Evolutionary conservation across 2,888 invertebrate species (phyloP), one percentile per base, ranked within the genome.

Genomic region (Apotomis capreana): DNA sequence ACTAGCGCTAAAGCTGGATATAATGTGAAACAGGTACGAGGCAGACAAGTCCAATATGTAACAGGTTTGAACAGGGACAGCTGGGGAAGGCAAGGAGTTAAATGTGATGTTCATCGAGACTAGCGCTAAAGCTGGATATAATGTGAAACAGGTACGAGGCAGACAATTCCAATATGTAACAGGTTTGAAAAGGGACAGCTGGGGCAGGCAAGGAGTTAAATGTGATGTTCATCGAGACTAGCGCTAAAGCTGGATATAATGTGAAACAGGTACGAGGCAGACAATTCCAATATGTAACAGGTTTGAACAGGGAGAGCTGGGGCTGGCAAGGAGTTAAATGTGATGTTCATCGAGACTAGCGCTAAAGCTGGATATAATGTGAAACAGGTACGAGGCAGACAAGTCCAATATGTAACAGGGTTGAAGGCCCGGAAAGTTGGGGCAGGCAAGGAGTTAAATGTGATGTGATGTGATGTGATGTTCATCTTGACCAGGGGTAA

Each of bases 1-100:
- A 99, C 99, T 80, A 99, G 99, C 94, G 99, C 99, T 84, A 99
- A 99, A 94, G 99, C 99, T 78, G 1, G 15, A 15, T 40, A 99
- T 90, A 99, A 99, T 94, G 99, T 99, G 75, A 99, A 99, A 95
- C 99, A 99, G 95, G 97, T 97, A 46, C 46, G 46, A 3, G 8
- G 46, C 9, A 10, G 15, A 44, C 44, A 44, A 8, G 44, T 44
- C 44, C 55, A 15, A 15, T 15, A 15, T 15, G 15, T 0, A 15
- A 15, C 15, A 57, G 57, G 37, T 57, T 12, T 5, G 57, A 36
- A 37, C 36, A 12, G 57, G 10, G 36, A 57, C 12, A 36, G 36
- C 15, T 15, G 57, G 5, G 10, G 10, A 10, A 36, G 57, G 36
- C 36, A 36, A 12, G 6, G n/a, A 37, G 12, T n/a, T 37, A 5